Conservation (phyloP, 2,888 invertebrate species). For the Microlaimidae sp. region DNA sequence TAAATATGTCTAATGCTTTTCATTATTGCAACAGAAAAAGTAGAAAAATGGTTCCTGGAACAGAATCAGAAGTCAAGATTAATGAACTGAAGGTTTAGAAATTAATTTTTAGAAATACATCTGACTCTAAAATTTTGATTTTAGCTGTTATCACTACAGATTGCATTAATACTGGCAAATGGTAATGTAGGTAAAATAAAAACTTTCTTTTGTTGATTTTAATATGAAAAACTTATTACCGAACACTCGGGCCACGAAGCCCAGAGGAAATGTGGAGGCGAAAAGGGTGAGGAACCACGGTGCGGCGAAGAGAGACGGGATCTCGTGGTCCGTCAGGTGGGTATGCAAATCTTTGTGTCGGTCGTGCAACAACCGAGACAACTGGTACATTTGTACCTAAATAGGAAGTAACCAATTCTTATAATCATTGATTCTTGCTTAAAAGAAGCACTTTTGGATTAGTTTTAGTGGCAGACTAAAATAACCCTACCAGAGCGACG, state of each 20-base stretch:
- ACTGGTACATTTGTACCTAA: conserved; percentile 63
- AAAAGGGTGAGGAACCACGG: conserved; percentile 91
- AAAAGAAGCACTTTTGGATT: no score
- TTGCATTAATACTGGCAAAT: not conserved
- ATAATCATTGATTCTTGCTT: no score
- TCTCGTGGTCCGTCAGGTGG: conserved; percentile 62
- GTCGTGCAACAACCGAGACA: conserved; percentile 75
- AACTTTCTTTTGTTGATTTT: no score
- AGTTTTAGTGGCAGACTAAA: no score
- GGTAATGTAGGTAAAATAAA: no score
- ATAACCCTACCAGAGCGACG: no score
- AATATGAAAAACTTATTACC: no score
- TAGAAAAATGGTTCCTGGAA: not conserved
- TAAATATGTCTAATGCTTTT: no score
- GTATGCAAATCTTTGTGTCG: conserved; percentile 54
- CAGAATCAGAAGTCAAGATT: not conserved
- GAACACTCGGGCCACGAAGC: conserved; percentile 80
- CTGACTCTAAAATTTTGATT: no score
- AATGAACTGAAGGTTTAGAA: no score
- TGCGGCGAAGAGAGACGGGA: conserved; percentile 84
- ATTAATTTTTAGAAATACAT: no score
- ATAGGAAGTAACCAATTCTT: conserved; percentile 12
- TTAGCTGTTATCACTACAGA: not conserved
- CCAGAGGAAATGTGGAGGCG: conserved; percentile 86
- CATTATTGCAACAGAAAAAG: conserved; percentile 7